Evolutionary conservation across 2,888 invertebrate species (phyloP), one percentile per base, ranked within the genome.

Genomic region (Dynastes grantii): DNA sequence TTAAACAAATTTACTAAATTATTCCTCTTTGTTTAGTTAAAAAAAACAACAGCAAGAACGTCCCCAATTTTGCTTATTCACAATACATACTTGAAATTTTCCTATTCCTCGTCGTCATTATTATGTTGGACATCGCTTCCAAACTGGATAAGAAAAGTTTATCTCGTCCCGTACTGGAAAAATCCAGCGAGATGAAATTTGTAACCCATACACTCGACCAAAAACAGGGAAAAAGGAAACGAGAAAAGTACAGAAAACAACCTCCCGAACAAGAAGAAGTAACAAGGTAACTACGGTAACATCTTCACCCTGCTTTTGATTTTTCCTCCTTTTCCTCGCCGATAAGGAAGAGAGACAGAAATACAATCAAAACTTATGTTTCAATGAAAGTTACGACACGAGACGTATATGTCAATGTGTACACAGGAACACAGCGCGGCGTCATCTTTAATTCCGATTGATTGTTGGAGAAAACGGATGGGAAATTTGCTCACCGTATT

Each of bases 371-470:
- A 86, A 86, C 86, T 86, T 86, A 81, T 82, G 84, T 85, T 84
- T 85, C 84, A 84, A 83, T 83, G 84, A 81, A 83, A 84, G 82
- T 84, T 83, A 81, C 80, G 83, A 82, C 82, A 83, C 81, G 83
- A 73, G 63, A 84, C 85, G 45, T 11, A 1, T 45, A 8, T 11
- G 45, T 11, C 45, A 45, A 0, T 58, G 6, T 58, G 22, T 8
- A 22, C n/a, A 58, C 16, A 16, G 8, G 5, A 58, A 22, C 55
- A 58, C 11, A 85, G 83, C 83, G 81, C 79, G 84, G 83, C 85
- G 85, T 85, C 86, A 86, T 85, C 85, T 85, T 85, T 85, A 85
- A 86, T 86, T 85, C 85, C 83, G 84, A 85, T 85, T 85, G 84
- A 0, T 45, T 45, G 11, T 83, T 83, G 83, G 83, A 83, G 78